These are phyloP conservation scores for Urocyon cinereoargenteus DNA, from an alignment of 2,797 vertebrate genomes.

Conservation along the genomic window DNA sequence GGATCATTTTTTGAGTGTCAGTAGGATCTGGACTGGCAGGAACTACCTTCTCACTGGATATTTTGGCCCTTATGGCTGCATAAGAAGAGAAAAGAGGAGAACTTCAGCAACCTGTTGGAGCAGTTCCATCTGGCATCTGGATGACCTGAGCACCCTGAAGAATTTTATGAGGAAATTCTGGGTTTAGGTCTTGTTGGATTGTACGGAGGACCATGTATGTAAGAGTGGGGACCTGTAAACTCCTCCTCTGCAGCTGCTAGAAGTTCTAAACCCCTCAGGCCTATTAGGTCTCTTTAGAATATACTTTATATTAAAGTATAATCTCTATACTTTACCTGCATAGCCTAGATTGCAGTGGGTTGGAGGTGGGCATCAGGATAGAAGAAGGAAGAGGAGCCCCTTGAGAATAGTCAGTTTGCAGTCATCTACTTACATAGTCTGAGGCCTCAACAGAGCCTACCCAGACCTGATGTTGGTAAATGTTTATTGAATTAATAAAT, in stretches of 20 bases:
- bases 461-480: neutral
- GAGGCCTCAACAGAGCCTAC: neutral
- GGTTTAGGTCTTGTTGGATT: neutral
- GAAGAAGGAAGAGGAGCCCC: neutral
- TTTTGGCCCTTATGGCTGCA: slow-evolving; percentile 95
- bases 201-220: neutral
- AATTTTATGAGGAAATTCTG: neutral
- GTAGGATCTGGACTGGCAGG: slow-evolving; percentile 91
- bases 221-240: neutral
- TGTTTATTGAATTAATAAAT: slow-evolving; percentile 17
- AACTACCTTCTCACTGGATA: slow-evolving; percentile 94
- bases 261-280: neutral
- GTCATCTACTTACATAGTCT: neutral
- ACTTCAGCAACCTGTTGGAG: neutral
- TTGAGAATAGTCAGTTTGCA: neutral
- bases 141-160: neutral
- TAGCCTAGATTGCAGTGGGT: neutral
- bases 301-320: neutral
- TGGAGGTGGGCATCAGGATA: neutral
- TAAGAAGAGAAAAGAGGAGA: slow-evolving; percentile 58
- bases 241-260: neutral
- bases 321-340: neutral
- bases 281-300: neutral
- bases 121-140: neutral
- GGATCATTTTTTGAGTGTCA: slow-evolving; percentile 94